phyloP scores from a whole-genome alignment of 2,113 vertebrate genomes.

The Oostethus manadensis region DNA sequence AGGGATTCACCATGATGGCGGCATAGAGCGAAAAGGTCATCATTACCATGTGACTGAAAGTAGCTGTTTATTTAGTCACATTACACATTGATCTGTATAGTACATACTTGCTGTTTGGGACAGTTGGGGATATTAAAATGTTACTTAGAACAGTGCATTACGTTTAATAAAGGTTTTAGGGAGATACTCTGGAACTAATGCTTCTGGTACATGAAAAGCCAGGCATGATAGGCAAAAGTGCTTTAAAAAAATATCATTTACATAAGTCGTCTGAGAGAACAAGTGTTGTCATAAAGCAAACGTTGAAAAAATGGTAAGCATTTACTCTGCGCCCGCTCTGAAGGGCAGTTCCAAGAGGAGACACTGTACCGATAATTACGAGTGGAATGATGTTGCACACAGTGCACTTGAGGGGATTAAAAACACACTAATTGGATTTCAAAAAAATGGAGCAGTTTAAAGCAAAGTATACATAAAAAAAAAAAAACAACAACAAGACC shows the following conservation, averaged over 20 bases:
- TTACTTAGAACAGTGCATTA: no score
- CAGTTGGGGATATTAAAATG: no score
- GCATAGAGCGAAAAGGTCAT: background rate
- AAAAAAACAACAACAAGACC: background rate
- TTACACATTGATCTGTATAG: no score
- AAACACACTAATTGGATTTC: constrained; percentile 5
- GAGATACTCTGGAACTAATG: no score
- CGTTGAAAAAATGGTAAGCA: background rate
- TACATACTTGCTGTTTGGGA: no score
- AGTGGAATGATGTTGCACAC: constrained; percentile 20
- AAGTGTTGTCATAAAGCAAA: constrained; percentile 7
- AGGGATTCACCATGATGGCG: background rate
- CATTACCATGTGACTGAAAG: background rate
- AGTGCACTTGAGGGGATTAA: constrained; percentile 22
- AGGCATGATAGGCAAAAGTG: background rate
- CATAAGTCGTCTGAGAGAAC: background rate
- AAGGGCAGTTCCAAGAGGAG: constrained; percentile 15
- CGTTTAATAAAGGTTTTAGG: no score
- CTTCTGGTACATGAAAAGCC: no score
- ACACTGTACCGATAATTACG: constrained; percentile 23
- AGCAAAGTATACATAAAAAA: constrained; percentile 3
- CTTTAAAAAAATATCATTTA: background rate
- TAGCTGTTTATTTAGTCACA: no score
- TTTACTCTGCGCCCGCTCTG: constrained; percentile 7
- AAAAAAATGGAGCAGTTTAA: constrained; percentile 7